Evolutionary conservation across 37 sponge, comb jelly and placozoan genomes (phyloP), one percentile per base, ranked within the genome.

Genomic region (Haliclona indistincta): DNA sequence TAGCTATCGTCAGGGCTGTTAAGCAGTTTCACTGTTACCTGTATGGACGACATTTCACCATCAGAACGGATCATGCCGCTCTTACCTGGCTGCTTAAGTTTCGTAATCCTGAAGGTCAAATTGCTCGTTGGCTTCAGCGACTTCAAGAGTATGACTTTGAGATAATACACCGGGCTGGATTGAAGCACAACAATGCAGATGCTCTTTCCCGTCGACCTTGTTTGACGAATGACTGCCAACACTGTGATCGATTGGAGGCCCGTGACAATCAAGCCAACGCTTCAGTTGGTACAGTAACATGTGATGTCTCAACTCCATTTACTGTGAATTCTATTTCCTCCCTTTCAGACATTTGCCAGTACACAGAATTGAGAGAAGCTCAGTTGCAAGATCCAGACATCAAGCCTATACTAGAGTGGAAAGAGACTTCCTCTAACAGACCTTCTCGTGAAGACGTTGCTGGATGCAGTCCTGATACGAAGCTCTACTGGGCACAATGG

Each of bases 51-150:
- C 22, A 53, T 2, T 72, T 72, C 54, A 23, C 30, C 37, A 6
- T 66, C 38, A 29, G 73, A 22, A 72, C 56, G 20, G 73, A 72
- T 38, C 73, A 72, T 30, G 30, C 56, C 29, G 34, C 58, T 2
- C 38, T 72, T 5, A 72, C 4, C 22, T 72, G 73, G 73, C 35
- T 72, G 73, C 73, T 26, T 30, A 55, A 53, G 3, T 72, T 51
- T 30, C 52, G 54, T 38, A 58, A 72, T 19, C 73, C 73, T 37
- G 56, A 53, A 32, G 73, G 73, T 2, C 73, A 72, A 13, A 33
- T 72, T 2, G 73, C 73, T 20, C 55, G 73, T 3, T 72, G 73
- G 73, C 15, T 55, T 11, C 40, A 72, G 38, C 32, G 20, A n/a
- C 73, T 72, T 17, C 58, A 53, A 33, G 56, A 72, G 38, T 72